These are phyloP conservation scores for Habrosyne pyritoides DNA, from an alignment of 2,888 invertebrate species.

Conservation along the genomic window DNA sequence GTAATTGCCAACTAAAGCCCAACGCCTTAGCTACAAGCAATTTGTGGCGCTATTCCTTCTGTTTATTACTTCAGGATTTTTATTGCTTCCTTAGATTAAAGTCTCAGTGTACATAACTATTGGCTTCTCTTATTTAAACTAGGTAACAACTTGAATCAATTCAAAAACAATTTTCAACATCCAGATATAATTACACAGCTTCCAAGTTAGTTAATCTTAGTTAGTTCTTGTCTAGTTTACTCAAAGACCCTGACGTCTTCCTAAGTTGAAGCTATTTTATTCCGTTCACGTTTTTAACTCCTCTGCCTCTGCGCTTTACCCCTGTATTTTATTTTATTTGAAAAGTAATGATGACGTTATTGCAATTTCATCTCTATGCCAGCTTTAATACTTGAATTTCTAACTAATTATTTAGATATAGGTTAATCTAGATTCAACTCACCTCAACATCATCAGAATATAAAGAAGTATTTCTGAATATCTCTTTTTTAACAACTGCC, in stretches of 20 bases:
- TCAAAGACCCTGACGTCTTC: not conserved
- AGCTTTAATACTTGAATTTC: too few species aligned
- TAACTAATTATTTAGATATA: too few species aligned
- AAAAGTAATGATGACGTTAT: not conserved
- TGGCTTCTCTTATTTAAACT: too few species aligned
- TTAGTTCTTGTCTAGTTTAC: not conserved
- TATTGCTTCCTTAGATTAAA: too few species aligned
- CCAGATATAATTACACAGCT: not conserved
- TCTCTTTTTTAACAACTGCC: conserved; percentile 78
- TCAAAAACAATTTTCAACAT: not conserved
- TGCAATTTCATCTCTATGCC: not conserved
- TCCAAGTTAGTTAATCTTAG: not conserved
- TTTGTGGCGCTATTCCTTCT: not conserved
- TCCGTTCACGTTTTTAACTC: not conserved
- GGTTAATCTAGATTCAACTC: conserved; percentile 26
- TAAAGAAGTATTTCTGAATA: conserved; percentile 70
- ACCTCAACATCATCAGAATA: conserved; percentile 78
- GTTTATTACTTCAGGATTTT: not conserved
- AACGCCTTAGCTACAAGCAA: not conserved
- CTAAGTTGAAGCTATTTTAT: not conserved
- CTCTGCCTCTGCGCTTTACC: not conserved
- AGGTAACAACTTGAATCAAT: not conserved
- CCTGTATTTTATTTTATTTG: not conserved
- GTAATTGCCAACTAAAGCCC: not conserved
- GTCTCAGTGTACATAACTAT: too few species aligned